Evolutionary conservation across 2,113 vertebrate species (phyloP).

Genomic region (Electrona antarctica): DNA sequence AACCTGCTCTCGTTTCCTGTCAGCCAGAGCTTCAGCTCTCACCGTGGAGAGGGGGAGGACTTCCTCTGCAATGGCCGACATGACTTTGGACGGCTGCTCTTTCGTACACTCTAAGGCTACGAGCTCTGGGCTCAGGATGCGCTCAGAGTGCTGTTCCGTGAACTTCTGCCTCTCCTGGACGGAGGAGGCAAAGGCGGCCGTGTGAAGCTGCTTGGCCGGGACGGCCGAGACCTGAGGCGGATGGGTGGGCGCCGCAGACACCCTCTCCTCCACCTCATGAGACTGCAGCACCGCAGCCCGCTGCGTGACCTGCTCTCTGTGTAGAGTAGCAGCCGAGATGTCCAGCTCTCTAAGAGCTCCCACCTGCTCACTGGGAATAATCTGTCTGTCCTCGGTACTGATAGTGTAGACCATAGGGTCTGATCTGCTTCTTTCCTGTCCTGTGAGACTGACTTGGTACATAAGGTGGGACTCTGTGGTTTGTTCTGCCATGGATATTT

Average conservation of each 20-base stretch:
- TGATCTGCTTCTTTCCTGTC: constrained; percentile 55
- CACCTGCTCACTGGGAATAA: constrained; percentile 73
- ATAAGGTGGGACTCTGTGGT: constrained; percentile 58
- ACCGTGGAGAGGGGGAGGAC: constrained; percentile 61
- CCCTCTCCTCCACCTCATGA: constrained; percentile 67
- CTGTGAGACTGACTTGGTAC: constrained; percentile 57
- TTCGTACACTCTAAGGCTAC: constrained; percentile 46
- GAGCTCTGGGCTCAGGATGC: constrained; percentile 71
- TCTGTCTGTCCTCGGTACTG: constrained; percentile 69
- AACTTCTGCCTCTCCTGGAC: constrained; percentile 76
- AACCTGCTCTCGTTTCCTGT: constrained; percentile 27
- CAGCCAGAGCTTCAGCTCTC: constrained; percentile 45
- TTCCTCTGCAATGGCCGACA: constrained; percentile 72
- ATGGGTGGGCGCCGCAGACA: constrained; percentile 43
- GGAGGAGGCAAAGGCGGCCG: constrained; percentile 64
- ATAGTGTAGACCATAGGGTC: constrained; percentile 76
- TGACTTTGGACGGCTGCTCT: constrained; percentile 58
- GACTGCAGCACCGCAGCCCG: constrained; percentile 74
- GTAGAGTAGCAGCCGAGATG: constrained; percentile 68
- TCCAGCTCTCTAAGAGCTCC: constrained; percentile 58
- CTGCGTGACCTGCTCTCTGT: constrained; percentile 68
- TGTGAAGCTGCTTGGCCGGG: constrained; percentile 61
- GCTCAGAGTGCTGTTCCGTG: constrained; percentile 74
- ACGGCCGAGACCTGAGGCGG: constrained; percentile 50
- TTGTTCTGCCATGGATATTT: constrained; percentile 63